These are phyloP conservation scores for Cliona cf. orientalis DNA, from an alignment of 37 sponge, comb jelly and placozoan species.

Conservation along the genomic window DNA sequence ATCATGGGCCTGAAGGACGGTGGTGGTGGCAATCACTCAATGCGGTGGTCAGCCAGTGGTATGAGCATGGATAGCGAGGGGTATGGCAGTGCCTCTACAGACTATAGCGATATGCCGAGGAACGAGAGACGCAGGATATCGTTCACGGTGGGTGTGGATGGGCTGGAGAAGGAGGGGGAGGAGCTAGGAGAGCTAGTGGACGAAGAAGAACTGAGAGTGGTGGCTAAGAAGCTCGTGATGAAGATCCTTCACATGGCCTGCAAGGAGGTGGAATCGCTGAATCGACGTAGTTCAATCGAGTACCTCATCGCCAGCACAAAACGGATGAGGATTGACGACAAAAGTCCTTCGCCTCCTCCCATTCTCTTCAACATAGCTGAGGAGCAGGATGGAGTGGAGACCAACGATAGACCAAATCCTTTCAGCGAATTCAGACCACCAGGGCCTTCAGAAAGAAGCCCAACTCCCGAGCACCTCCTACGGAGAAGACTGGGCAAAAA, in stretches of 20 bases:
- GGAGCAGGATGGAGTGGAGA: neutral
- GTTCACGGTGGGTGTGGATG: too few relatives aligned
- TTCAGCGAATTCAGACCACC: neutral
- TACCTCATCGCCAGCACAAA: conserved; percentile 63
- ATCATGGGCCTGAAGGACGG: too few relatives aligned
- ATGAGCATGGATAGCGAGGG: neutral
- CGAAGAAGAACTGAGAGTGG: conserved; percentile 20
- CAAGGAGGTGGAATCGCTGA: neutral
- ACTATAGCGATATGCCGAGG: too few relatives aligned
- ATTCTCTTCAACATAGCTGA: neutral
- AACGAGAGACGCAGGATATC: too few relatives aligned
- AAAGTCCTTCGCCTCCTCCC: conserved; percentile 18
- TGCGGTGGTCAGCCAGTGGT: too few relatives aligned
- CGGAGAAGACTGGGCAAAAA: conserved; percentile 25
- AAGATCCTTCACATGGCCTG: conserved; percentile 48
- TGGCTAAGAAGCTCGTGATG: conserved; percentile 50
- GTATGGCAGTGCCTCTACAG: neutral
- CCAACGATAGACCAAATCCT: neutral
- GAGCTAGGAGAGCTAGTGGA: too few relatives aligned
- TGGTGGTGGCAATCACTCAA: too few relatives aligned
- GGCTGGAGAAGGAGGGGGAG: too few relatives aligned
- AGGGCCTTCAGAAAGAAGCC: neutral
- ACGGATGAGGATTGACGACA: conserved; percentile 33
- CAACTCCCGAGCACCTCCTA: neutral
- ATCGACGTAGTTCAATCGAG: conserved; percentile 27